Evolutionary conservation across 2,113 vertebrate species (phyloP).

Genomic region (Clupea harengus): DNA sequence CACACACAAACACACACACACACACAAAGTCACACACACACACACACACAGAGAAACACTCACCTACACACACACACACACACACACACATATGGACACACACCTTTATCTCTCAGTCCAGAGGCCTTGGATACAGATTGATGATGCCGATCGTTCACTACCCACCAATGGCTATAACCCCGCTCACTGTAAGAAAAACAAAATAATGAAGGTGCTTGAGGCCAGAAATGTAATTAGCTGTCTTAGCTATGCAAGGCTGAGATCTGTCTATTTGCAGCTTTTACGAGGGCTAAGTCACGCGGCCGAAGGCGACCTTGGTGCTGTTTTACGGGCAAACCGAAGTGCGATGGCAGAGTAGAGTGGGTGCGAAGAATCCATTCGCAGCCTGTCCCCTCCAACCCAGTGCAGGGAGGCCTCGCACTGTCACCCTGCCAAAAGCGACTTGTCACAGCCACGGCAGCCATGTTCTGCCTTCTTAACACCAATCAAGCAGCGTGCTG

Average conservation of each 20-base stretch:
- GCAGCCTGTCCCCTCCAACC: background rate
- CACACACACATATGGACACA: background rate
- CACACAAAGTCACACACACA: too few species aligned
- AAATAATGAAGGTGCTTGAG: too few species aligned
- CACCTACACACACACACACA: background rate
- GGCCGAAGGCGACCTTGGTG: background rate
- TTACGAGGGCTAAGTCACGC: background rate
- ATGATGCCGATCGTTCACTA: background rate
- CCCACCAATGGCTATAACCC: background rate
- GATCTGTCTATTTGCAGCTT: too few species aligned
- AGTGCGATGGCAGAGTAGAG: background rate
- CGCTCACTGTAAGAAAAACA: too few species aligned
- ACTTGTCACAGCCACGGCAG: background rate
- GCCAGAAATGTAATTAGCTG: too few species aligned
- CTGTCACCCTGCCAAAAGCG: background rate
- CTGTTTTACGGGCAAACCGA: background rate
- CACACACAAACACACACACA: too few species aligned
- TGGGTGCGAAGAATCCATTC: background rate
- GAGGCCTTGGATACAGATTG: background rate
- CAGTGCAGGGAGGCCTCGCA: background rate
- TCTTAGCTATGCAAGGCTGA: too few species aligned
- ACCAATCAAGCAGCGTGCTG: conserved; percentile 1
- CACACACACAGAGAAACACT: background rate
- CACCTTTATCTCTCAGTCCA: background rate
- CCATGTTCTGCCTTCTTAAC: conserved; percentile 4